Conservation (phyloP, 2,797 vertebrate species). For the Craterocephalus amniculus region DNA sequence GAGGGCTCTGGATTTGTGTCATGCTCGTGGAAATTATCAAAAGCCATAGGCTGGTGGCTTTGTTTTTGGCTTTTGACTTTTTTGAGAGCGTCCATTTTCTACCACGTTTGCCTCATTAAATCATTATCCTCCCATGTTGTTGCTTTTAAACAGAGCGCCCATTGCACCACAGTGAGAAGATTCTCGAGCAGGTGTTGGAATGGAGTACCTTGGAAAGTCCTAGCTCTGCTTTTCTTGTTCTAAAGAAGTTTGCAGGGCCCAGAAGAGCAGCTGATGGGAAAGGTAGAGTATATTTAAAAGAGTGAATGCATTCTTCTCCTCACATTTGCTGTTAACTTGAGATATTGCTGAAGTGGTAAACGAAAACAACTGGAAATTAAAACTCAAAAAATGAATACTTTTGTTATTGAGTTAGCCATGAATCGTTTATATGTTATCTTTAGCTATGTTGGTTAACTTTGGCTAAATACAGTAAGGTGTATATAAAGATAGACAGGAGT, state of each 20-base stretch:
- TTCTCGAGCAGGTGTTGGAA: conserved; percentile 92
- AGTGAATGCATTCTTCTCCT: background rate
- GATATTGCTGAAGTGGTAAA: background rate
- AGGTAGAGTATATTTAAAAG: conserved; percentile 67
- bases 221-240: conserved; percentile 89
- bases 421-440: too few relatives aligned
- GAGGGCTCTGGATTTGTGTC: conserved; percentile 50
- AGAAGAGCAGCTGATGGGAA: conserved; percentile 43
- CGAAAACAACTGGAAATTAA: too few relatives aligned
- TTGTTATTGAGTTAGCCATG: too few relatives aligned
- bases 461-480: too few relatives aligned
- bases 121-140: conserved; percentile 11
- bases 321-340: background rate
- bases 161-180: conserved; percentile 92
- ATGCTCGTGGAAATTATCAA: conserved; percentile 44
- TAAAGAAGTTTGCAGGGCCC: conserved; percentile 87
- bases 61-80: background rate
- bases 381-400: too few relatives aligned
- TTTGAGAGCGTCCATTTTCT: background rate
- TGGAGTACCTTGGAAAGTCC: conserved; percentile 91
- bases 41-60: conserved; percentile 4
- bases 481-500: too few relatives aligned
- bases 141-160: conserved; percentile 86
- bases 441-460: too few relatives aligned
- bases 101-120: background rate